These are phyloP conservation scores for Zygaena filipendulae DNA, from an alignment of 2,888 invertebrate species.

Conservation along the genomic window DNA sequence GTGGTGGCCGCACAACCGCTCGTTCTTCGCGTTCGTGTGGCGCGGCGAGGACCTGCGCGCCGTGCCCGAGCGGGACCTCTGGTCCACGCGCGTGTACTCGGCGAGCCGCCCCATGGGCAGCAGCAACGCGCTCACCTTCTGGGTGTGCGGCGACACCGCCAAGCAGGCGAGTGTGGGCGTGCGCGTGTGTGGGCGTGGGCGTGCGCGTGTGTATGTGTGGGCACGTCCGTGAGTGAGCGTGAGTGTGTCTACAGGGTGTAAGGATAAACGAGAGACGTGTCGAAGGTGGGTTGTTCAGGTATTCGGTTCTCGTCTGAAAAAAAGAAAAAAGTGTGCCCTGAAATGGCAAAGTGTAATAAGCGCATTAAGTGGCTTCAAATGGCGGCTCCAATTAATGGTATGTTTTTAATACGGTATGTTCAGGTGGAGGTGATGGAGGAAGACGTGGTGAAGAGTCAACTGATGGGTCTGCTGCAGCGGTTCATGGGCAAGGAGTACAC, in stretches of 20 bases:
- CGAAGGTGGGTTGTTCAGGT: too few relatives aligned
- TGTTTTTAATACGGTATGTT: not conserved
- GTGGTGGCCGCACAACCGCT: constrained; percentile 69
- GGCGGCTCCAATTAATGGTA: constrained; percentile 79
- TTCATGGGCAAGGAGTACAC: constrained; percentile 34
- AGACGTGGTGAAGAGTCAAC: constrained; percentile 37
- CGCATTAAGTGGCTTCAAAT: constrained; percentile 17
- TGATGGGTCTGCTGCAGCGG: constrained; percentile 30
- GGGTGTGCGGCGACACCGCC: constrained; percentile 2
- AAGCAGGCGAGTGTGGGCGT: constrained; percentile 6
- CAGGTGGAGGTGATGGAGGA: constrained; percentile 47
- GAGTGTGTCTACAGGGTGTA: too few relatives aligned
- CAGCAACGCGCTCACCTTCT: constrained; percentile 1
- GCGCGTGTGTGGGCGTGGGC: too few relatives aligned
- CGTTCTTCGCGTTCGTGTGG: constrained; percentile 16
- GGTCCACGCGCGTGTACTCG: not conserved
- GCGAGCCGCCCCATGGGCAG: not conserved
- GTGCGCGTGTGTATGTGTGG: too few relatives aligned
- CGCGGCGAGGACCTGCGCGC: not conserved
- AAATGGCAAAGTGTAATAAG: too few relatives aligned
- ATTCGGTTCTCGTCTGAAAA: too few relatives aligned
- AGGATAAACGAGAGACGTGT: too few relatives aligned
- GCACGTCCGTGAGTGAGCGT: too few relatives aligned
- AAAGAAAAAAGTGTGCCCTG: too few relatives aligned
- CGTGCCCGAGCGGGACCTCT: not conserved